Evolutionary conservation across 37 sponge, comb jelly and placozoan genomes (phyloP).

Genomic region (Mnemiopsis leidyi): DNA sequence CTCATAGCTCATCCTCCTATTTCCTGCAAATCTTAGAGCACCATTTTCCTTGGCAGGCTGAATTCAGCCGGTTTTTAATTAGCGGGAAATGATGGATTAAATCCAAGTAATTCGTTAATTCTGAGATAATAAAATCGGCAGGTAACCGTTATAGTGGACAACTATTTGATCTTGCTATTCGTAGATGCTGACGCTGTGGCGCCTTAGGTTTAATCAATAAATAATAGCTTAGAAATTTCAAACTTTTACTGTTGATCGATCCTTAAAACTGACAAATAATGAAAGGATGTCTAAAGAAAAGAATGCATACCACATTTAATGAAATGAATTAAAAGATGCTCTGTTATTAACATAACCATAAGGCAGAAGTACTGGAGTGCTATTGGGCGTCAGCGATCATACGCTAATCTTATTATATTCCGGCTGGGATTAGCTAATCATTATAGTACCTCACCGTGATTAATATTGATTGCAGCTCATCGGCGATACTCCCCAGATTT

Average conservation of each 20-base stretch:
- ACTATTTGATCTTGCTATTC: not conserved
- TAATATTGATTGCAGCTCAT: not conserved
- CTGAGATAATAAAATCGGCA: not conserved
- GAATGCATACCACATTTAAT: not conserved
- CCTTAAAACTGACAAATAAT: not conserved
- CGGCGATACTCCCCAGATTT: not conserved
- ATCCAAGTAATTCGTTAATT: not conserved
- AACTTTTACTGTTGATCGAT: not conserved
- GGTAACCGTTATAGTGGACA: not conserved
- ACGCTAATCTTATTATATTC: not conserved
- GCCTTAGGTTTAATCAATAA: not conserved
- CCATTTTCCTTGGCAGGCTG: not conserved
- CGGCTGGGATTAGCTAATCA: not conserved
- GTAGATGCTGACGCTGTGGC: not conserved
- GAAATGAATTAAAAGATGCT: not conserved
- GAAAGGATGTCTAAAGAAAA: not conserved
- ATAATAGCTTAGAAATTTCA: not conserved
- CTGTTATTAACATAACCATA: not conserved
- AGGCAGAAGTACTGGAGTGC: not conserved
- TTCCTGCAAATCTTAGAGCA: not conserved
- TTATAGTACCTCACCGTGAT: not conserved
- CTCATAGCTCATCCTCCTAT: not conserved
- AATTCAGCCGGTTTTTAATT: not conserved
- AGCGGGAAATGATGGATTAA: not conserved
- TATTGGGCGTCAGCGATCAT: not conserved